Evolutionary conservation across 2,797 vertebrate species (phyloP), one percentile per base, ranked within the genome.

Genomic region (Pseudochaenichthys georgianus): DNA sequence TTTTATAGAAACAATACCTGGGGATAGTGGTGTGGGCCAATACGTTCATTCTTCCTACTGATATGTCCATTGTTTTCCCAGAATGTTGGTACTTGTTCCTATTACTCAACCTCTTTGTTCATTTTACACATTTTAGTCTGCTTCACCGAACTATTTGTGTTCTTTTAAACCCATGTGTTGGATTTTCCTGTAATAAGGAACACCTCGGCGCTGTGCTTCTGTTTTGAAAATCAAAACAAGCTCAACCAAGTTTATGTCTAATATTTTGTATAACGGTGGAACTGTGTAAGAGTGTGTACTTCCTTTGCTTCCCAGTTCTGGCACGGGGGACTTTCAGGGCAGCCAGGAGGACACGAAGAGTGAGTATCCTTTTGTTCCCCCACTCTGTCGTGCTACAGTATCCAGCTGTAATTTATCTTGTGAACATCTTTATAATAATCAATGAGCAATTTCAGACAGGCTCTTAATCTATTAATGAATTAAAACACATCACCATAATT

Each of bases 341-440:
- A 97, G 92, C 95, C 96, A 50, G 95, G 95, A 75, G 94, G 95
- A 53, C 96, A 96, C 78, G 96, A 98, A 64, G 97, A 98, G 97
- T 98, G 94, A 97, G 97, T 96, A 51, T 12, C 38, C n/a, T 3
- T 76, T 80, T 65, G 17, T 58, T 50, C 9, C 55, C 52, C 9
- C 47, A 3, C 47, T 72, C 58, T 15, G 17, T n/a, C 10, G 15
- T 50, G 12, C 59, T 47, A 3, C 70, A 66, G 34, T 19, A 23
- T 70, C 54, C 38, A 64, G 85, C 51, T 59, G 41, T 71, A 13
- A 60, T 70, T 78, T 80, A 41, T 85, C 61, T 80, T 83, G 45
- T 61, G 67, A 73, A 77, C 55, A 66, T 3, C 62, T 60, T 73
- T 62, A 28, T 28, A 69, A 59, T 7, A 82, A 62, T 63, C 70